Base-by-base conservation (phyloP, 2,888 invertebrate species). In the Epirrita christyi region DNA sequence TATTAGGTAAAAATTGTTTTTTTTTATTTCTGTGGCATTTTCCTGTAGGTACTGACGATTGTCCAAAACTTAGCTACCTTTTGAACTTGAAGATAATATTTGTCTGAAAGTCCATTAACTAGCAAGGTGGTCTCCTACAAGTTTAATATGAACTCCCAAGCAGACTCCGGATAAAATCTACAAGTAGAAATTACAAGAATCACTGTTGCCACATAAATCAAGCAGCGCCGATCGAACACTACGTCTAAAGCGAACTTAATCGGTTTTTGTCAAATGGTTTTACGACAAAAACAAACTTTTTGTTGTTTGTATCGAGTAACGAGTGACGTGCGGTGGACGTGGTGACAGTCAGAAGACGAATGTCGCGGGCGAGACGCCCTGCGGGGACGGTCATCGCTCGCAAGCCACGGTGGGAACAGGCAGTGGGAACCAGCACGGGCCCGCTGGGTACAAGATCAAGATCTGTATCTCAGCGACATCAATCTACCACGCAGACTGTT, bases 391-490 rank as follows among this genome's bases (percentile, higher is more conserved):
- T 27, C 42, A 7, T 1, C 29, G 21, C 21, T 21, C 27, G 42
- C 49, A 15, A 14, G 59, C 59, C 63, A 21, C 21, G 75, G 11
- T 11, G 38, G 14, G 38, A 14, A 13, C 38, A 2, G 7, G 6
- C 38, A 11, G 36, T 36, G 36, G 36, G 36, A 36, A 11, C 52
- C 63, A 64, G 49, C 64, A 40, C 49, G 50, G 58, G 69, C 72
- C 73, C 64, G 67, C 73, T 7, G 38, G 37, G 5, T 38, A 38
- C 36, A 36, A 3, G 11, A 5, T n/a, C 73, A 71, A 80, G 84
- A 85, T 84, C 78, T 64, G 71, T 85, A 85, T 85, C 85, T 71
- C 72, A 66, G 72, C 76, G 78, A 79, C 85, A 86, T 86, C 86
- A 82, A 86, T 86, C 86, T 84, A 42, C 42, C 70, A 54, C 55